These are phyloP conservation scores for Alethe diademata DNA, from an alignment of 2,113 vertebrate species.

Conservation along the genomic window DNA sequence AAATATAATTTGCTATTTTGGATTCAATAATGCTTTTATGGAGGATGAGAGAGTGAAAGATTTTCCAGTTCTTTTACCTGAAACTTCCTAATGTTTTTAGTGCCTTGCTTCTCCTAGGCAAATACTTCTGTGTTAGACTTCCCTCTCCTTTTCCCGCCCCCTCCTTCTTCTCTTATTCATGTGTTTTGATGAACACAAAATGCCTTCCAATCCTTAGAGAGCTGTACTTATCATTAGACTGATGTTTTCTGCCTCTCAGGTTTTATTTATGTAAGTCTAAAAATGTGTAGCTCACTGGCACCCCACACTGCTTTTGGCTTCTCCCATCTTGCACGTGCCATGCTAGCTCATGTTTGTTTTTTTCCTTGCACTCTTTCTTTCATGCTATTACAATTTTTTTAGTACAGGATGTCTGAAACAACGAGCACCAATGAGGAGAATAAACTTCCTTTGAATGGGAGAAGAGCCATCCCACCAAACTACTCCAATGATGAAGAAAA, in stretches of 20 bases:
- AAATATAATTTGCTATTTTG: conserved; percentile 19
- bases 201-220: neutral
- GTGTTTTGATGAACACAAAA: conserved; percentile 46
- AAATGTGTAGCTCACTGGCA: neutral
- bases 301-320: neutral
- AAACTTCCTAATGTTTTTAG: conserved; percentile 1
- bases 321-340: neutral
- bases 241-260: conserved; percentile 10
- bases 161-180: conserved; percentile 30
- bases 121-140: neutral
- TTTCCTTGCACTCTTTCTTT: neutral
- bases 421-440: conserved; percentile 17
- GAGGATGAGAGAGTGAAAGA: neutral
- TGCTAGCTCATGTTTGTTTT: neutral
- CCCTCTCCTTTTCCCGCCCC: neutral
- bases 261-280: conserved; percentile 42
- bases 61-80: conserved; percentile 32
- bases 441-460: conserved; percentile 76
- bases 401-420: conserved; percentile 65
- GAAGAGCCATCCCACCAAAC: conserved; percentile 72
- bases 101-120: neutral
- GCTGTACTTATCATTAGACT: neutral
- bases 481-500: conserved; percentile 80
- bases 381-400: neutral
- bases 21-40: neutral